These are phyloP conservation scores for Geothlypis trichas DNA, from an alignment of 2,113 vertebrate species.

Conservation along the genomic window DNA sequence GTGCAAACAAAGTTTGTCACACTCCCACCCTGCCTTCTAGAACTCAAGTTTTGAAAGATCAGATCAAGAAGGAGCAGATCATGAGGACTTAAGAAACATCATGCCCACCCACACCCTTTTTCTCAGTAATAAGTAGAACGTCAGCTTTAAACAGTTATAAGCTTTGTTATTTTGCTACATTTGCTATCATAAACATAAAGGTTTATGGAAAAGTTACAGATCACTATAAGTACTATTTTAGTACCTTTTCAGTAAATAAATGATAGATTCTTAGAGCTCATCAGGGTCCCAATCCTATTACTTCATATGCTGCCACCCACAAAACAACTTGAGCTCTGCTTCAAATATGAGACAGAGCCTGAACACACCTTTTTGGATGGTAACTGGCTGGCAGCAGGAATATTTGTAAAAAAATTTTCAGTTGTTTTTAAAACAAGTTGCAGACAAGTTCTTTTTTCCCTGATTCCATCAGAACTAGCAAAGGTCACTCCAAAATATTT, in stretches of 20 bases:
- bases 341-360: neutral
- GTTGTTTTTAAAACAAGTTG: neutral
- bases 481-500: neutral
- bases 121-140: neutral
- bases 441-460: neutral
- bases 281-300: neutral
- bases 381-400: neutral
- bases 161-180: neutral
- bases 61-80: neutral
- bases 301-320: neutral
- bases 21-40: neutral
- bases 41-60: neutral
- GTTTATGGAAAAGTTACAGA: neutral
- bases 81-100: neutral
- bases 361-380: neutral
- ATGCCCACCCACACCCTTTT: fast-evolving
- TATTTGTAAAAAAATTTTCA: neutral
- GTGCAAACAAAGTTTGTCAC: neutral
- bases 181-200: neutral
- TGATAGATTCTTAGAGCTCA: neutral
- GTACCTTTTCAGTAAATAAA: neutral
- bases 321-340: neutral
- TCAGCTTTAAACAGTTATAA: neutral
- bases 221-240: neutral
- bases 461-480: neutral